Evolutionary conservation across 2,797 vertebrate genomes (phyloP), one percentile per base, ranked within the genome.

Genomic region (Hippoglossus hippoglossus): DNA sequence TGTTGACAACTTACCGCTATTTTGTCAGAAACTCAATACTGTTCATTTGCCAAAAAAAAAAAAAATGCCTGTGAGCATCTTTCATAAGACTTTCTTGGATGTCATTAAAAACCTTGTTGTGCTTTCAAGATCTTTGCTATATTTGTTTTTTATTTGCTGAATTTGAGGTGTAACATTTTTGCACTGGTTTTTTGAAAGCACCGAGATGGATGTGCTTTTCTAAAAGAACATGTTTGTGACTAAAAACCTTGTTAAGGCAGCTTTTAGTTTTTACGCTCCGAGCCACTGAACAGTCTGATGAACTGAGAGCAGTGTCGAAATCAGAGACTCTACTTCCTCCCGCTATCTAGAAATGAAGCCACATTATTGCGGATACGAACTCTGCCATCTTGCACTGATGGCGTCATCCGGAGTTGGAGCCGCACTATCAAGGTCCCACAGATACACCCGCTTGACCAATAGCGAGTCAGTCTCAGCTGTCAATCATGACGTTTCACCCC

Each of bases 61-160:
- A 31, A 31, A 7, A 31, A 31, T 5, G 51, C 22, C 62, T 59
- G 13, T 41, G 39, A 71, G 24, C 31, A 72, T 65, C 54, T 13
- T 28, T 75, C 25, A 24, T 2, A 24, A 25, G 4, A 55, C 8
- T 67, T 49, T 46, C 28, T 63, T 63, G 21, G 41, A 59, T 78
- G 16, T 4, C 31, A 41, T 51, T 75, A 13, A 46, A 79, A 63
- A 54, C 16, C 62, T 50, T 63, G 16, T 75, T 50, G 19, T 61
- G 54, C 3, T 63, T 63, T 31, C 64, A 67, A 7, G 56, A 25
- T 52, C 46, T 55, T 67, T 62, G 54, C 53, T 69, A 55, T 53
- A 72, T 80, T 66, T 69, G 55, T 61, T 79, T 75, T 53, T 49
- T 50, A 67, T 16, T 62, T n/a, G 7, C 59, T 75, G 53, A 58